Evolutionary conservation across 1,140 invertebrate species (phyloP), one percentile per base, ranked within the genome.

Genomic region (Nebria ingens): DNA sequence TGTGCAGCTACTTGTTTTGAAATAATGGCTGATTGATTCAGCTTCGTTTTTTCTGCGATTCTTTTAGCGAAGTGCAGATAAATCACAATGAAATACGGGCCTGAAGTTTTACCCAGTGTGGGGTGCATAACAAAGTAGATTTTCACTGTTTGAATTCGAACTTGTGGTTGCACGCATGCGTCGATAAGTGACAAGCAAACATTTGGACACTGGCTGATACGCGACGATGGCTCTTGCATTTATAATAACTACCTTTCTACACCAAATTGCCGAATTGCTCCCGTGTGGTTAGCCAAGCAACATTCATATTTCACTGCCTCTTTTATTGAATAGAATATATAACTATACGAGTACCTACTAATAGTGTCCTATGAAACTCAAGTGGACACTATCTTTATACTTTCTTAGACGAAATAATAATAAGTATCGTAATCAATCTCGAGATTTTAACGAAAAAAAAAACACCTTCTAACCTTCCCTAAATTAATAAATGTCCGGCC

Each of bases 1-100:
- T 66, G 59, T 51, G 59, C 68, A 68, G 66, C 59, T 64, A 64
- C 63, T 58, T 60, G 61, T 49, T 65, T 61, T 62, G 60, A 64
- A 68, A 66, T 68, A 68, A 68, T 68, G 65, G 63, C 62, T 69
- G 68, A 69, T 69, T 69, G 66, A 69, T 69, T 69, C 65, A 62
- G 64, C 63, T 62, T 65, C 62, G 65, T 67, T 69, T 69, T 69
- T 69, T 68, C 68, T 45, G 17, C 40, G 64, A 67, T 69, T 65
- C 66, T 65, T 65, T 64, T 67, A 64, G 63, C 65, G 62, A 65
- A 69, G 68, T 69, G 68, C 68, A 63, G 62, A 69, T 69, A 69
- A 69, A 69, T 69, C 68, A 69, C 65, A 68, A 69, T 69, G 68
- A 69, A 69, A 69, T 69, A 69, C 63, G 68, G 66, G 60, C 56